Percentiles rank a stretch among this genome's conserved stretches.
phyloP scores from a whole-genome alignment of 1,140 invertebrate species.

The Drosophila melanica region DNA sequence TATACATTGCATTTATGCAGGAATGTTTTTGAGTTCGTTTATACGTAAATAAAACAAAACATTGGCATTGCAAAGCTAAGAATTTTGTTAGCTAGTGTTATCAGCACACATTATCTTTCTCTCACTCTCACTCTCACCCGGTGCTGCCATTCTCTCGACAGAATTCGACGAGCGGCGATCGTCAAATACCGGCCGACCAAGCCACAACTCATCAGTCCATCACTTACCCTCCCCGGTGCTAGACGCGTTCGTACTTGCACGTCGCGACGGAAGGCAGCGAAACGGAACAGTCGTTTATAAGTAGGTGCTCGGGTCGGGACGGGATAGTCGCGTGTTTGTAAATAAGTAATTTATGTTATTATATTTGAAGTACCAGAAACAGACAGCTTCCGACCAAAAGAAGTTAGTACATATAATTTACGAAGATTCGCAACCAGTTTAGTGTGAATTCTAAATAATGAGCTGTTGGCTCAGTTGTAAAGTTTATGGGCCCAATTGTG shows the following conservation, averaged over 20 bases:
- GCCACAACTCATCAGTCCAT: slow-evolving; percentile 22
- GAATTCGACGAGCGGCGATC: slow-evolving; percentile 11
- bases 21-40: not conserved
- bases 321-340: not conserved
- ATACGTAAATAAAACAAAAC: not conserved
- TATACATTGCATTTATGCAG: no score
- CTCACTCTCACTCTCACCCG: not conserved
- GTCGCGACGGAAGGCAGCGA: slow-evolving; percentile 15
- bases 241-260: slow-evolving; percentile 34
- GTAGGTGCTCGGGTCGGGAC: not conserved
- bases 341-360: slow-evolving; percentile 19
- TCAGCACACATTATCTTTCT: slow-evolving; percentile 16
- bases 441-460: slow-evolving; percentile 24
- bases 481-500: slow-evolving; percentile 14
- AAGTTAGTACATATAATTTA: slow-evolving; percentile 34
- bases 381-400: slow-evolving; percentile 16
- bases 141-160: not conserved
- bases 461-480: not conserved
- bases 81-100: slow-evolving; percentile 15
- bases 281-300: slow-evolving; percentile 10
- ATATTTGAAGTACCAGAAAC: slow-evolving; percentile 10
- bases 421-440: not conserved
- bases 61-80: not conserved
- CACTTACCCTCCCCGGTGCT: slow-evolving; percentile 19
- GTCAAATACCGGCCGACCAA: not conserved